phyloP scores from a whole-genome alignment of 2,113 vertebrate species.

The Peromyscus leucopus region DNA sequence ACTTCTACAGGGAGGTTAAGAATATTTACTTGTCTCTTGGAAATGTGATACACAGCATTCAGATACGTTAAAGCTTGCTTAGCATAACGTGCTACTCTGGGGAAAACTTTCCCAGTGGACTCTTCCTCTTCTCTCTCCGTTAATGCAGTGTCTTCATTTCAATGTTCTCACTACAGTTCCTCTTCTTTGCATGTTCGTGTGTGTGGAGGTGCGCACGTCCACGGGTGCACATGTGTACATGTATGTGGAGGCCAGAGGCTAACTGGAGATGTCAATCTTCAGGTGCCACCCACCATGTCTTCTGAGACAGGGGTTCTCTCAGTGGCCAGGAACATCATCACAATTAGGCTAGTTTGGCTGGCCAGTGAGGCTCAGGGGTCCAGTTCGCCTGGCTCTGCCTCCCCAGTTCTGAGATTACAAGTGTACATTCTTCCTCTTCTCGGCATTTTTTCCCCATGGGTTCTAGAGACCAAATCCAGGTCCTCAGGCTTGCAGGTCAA shows the following conservation, averaged over 20 bases:
- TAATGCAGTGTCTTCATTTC: background rate
- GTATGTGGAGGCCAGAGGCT: background rate
- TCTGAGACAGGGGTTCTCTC: background rate
- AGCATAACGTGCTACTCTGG: background rate
- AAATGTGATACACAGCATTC: background rate
- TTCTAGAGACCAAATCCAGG: background rate
- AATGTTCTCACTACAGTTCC: background rate
- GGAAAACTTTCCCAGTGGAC: background rate
- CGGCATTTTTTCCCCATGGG: background rate
- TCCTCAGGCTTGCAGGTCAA: background rate
- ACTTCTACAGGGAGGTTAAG: background rate
- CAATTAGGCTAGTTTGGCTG: background rate
- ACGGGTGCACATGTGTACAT: too few species aligned
- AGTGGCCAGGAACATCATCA: background rate
- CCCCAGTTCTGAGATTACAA: background rate
- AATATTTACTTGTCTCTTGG: slow-evolving; percentile 63
- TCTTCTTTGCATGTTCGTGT: background rate
- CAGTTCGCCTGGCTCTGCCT: background rate
- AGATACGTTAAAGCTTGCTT: background rate
- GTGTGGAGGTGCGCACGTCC: too few species aligned
- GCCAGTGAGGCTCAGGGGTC: background rate
- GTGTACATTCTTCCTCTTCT: background rate
- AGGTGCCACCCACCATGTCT: background rate
- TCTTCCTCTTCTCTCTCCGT: background rate
- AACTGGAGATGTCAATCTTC: background rate